Evolutionary conservation across 2,113 vertebrate genomes (phyloP).

Genomic region (Neogale vison): DNA sequence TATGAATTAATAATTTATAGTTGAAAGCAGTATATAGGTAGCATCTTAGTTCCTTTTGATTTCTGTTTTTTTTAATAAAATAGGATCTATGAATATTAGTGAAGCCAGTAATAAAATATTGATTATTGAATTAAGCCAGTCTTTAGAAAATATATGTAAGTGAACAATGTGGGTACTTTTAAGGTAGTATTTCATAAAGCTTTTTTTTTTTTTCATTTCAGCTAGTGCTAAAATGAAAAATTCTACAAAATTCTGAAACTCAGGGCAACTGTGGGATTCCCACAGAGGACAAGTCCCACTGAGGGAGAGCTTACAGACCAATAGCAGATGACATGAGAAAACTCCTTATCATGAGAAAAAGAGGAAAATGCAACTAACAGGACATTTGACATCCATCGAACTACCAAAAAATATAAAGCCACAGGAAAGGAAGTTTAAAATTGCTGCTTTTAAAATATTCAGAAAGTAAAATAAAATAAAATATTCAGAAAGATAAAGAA

Average conservation of each 20-base stretch:
- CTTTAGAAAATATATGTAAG: background rate
- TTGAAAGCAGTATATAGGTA: background rate
- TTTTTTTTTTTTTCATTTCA: background rate
- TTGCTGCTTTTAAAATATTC: background rate
- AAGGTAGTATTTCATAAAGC: background rate
- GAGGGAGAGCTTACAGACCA: background rate
- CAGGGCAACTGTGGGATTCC: background rate
- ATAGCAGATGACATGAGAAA: background rate
- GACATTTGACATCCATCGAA: background rate
- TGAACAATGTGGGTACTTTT: constrained; percentile 16
- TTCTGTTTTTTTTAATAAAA: constrained; percentile 36
- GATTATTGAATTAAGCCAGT: background rate
- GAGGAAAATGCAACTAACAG: background rate
- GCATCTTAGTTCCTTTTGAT: constrained; percentile 19
- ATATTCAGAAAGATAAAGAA: background rate
- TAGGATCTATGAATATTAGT: background rate
- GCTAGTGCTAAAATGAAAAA: background rate
- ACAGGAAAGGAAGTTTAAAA: background rate
- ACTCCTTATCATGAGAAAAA: background rate
- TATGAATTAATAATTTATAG: constrained; percentile 8
- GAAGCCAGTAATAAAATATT: background rate
- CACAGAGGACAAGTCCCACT: no score
- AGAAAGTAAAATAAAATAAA: background rate
- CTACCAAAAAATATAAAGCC: background rate
- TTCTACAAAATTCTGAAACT: background rate